These are phyloP conservation scores for Anoplius nigerrimus DNA, from an alignment of 2,888 invertebrate species.

Conservation along the genomic window DNA sequence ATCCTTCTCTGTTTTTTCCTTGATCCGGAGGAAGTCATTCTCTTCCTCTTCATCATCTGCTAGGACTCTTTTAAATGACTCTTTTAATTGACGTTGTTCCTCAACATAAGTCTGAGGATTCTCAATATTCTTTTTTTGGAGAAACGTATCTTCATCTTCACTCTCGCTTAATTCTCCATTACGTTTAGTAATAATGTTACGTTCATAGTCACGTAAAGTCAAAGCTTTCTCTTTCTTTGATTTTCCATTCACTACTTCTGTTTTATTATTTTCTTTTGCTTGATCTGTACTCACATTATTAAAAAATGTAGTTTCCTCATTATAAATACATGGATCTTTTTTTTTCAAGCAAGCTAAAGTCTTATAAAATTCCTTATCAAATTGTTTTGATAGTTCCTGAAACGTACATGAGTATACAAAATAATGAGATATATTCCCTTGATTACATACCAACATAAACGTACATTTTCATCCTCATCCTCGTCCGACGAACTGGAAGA, in stretches of 20 bases:
- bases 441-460: slow-evolving; percentile 4
- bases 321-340: slow-evolving; percentile 93
- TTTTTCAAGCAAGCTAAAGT: slow-evolving; percentile 90
- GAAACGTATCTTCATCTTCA: slow-evolving; percentile 63
- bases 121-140: slow-evolving; percentile 51
- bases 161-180: slow-evolving; percentile 77
- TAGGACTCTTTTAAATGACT: slow-evolving; percentile 79
- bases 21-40: slow-evolving; percentile 60
- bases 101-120: slow-evolving; percentile 79
- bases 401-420: slow-evolving; percentile 18
- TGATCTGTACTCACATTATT: slow-evolving; percentile 57
- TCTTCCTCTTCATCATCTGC: slow-evolving; percentile 77
- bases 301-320: slow-evolving; percentile 85
- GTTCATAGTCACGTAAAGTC: slow-evolving; percentile 86
- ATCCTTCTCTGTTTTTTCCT: slow-evolving; percentile 75
- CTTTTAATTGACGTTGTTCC: slow-evolving; percentile 82
- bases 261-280: slow-evolving; percentile 11
- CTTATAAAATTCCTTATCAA: slow-evolving; percentile 92
- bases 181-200: slow-evolving; percentile 83
- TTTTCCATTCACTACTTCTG: slow-evolving; percentile 43
- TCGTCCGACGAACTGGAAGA: slow-evolving; percentile 79
- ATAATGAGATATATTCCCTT: slow-evolving; percentile 5
- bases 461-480: slow-evolving; percentile 80
- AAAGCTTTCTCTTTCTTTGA: slow-evolving; percentile 78
- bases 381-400: slow-evolving; percentile 80